Base-by-base conservation (phyloP, 2,888 invertebrate genomes). In the Pterobdella sp. region DNA sequence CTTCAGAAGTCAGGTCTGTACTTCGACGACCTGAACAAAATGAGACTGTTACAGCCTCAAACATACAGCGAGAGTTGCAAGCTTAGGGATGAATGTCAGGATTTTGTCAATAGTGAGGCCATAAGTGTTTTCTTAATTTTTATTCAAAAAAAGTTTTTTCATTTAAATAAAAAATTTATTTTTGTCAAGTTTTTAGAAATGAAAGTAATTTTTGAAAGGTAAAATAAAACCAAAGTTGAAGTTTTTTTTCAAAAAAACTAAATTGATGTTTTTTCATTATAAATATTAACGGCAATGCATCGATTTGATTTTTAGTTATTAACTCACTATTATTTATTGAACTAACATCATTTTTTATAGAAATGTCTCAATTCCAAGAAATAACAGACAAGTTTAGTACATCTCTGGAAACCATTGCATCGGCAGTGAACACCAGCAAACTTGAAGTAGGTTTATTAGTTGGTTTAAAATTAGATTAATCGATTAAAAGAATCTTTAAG, bases 401-500 rank as follows among this genome's bases (percentile, higher is more conserved):
- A 68, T 87, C 91, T 76, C 86, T 91, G 4, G 90, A 90, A 79
- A 88, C 88, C 76, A 87, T 93, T 72, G 89, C 91, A 0, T 88
- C 88, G 77, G 90, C 91, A 82, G 94, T 95, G 0, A 94, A 94
- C 80, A 90, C 88, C 79, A 92, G 93, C 82, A 94, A 94, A 85
- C 89, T 94, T 87, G 89, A 90, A 79, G 85, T 84, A 78, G 73
- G 52, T 18, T 49, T 49, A 18, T 49, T 49, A 18, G 14, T 49
- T 49, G 52, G 14, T 49, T 49, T 49, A 18, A 14, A 49, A 49
- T n/a, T n/a, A n/a, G n/a, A n/a, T n/a, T n/a, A n/a, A n/a, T n/a
- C n/a, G n/a, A n/a, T n/a, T n/a, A n/a, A n/a, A n/a, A n/a, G n/a
- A n/a, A n/a, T n/a, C n/a, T n/a, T n/a, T n/a, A n/a, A n/a, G n/a